A percentile compares a stretch with the other conserved stretches of the same genome.
These are phyloP conservation scores for Catagonus wagneri DNA, from an alignment of 2,113 vertebrate genomes.

Conservation along the genomic window DNA sequence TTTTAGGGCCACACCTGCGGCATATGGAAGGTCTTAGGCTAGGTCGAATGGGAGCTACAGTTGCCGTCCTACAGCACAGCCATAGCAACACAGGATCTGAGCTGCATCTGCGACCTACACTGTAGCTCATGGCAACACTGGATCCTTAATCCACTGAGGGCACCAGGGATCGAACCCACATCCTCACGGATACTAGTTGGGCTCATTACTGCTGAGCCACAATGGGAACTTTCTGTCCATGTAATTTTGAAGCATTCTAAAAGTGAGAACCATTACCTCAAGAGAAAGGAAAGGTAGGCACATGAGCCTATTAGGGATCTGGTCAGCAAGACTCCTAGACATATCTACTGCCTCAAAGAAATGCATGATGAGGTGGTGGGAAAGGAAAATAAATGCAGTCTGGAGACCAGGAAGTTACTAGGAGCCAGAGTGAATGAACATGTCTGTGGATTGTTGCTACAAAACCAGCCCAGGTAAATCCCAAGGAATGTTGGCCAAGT, in stretches of 20 bases:
- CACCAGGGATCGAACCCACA: too few relatives aligned
- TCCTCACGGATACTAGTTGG: too few relatives aligned
- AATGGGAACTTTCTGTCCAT: background rate
- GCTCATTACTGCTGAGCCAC: too few relatives aligned
- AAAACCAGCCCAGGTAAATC: background rate
- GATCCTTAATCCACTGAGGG: too few relatives aligned
- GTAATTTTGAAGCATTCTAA: background rate
- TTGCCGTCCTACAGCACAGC: too few relatives aligned
- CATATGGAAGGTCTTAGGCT: too few relatives aligned
- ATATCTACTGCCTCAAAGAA: background rate
- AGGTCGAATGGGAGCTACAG: too few relatives aligned
- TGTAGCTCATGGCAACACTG: too few relatives aligned
- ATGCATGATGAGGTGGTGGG: background rate
- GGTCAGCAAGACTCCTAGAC: background rate
- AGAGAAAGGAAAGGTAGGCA: background rate
- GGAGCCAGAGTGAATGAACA: background rate
- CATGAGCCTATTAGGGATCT: background rate
- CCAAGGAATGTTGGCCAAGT: background rate
- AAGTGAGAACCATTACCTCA: background rate
- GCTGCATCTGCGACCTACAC: too few relatives aligned
- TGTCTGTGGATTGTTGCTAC: background rate
- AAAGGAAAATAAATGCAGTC: background rate
- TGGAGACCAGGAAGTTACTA: background rate
- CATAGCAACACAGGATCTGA: too few relatives aligned
- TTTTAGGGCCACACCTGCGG: too few relatives aligned